These are phyloP conservation scores for Xestia rhomboidea DNA, from an alignment of 2,888 invertebrate species.

Conservation along the genomic window DNA sequence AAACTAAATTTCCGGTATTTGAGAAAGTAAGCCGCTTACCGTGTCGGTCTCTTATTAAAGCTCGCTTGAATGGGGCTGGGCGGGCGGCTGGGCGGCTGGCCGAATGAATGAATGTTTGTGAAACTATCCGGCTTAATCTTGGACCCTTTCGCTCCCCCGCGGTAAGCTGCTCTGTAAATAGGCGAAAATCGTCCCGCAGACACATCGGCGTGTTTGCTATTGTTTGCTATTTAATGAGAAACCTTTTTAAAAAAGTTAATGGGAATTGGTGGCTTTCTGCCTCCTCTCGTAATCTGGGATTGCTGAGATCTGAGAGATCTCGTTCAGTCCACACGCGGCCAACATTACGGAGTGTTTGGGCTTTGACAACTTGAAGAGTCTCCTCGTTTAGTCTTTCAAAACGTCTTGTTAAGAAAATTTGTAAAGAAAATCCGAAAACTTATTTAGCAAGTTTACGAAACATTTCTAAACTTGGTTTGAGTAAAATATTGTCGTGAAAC, in stretches of 20 bases:
- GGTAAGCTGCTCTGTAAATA: slow-evolving; percentile 74
- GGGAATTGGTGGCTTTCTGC: slow-evolving; percentile 62
- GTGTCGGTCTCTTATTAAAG: slow-evolving; percentile 76
- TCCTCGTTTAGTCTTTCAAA: slow-evolving; percentile 41
- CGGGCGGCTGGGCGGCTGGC: slow-evolving; percentile 53
- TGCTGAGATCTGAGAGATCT: slow-evolving; percentile 45
- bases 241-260: slow-evolving; percentile 71
- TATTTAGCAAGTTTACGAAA: slow-evolving; percentile 50
- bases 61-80: slow-evolving; percentile 74
- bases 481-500: slow-evolving; percentile 35
- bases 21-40: slow-evolving; percentile 82
- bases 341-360: slow-evolving; percentile 24
- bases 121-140: slow-evolving; percentile 73
- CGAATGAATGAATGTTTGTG: slow-evolving; percentile 78
- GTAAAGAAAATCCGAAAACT: slow-evolving; percentile 46
- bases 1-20: slow-evolving; percentile 79
- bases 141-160: slow-evolving; percentile 67
- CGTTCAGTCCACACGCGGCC: slow-evolving; percentile 30
- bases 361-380: slow-evolving; percentile 24
- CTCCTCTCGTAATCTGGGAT: slow-evolving; percentile 49
- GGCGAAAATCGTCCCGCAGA: slow-evolving; percentile 66
- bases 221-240: slow-evolving; percentile 70
- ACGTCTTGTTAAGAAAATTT: slow-evolving; percentile 42
- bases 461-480: slow-evolving; percentile 46
- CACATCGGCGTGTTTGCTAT: slow-evolving; percentile 61